Evolutionary conservation across 2,113 vertebrate genomes (phyloP), one percentile per base, ranked within the genome.

Genomic region (Parus major): DNA sequence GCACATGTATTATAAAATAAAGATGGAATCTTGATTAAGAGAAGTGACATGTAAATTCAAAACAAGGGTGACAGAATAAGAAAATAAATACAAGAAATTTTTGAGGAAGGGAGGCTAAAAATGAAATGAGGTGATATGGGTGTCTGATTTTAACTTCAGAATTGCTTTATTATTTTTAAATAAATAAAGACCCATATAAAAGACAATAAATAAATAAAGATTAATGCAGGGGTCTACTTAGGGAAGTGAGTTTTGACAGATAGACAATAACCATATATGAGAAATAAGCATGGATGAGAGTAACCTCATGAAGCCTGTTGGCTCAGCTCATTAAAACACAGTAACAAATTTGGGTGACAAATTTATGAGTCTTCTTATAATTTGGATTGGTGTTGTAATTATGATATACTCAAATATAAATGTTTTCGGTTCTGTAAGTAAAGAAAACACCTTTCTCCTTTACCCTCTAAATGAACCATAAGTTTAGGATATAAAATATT

Each of bases 161-260:
- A 73, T 65, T 90, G 25, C 9, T 82, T 76, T 80, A 69, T 73
- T 7, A 22, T n/a, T 12, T 91, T 88, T 36, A 90, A 82, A 59
- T 80, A 92, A 95, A 89, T 65, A 84, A 12, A 83, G 29, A 60
- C 13, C 41, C 10, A 3, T 33, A 36, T 82, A 86, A 82, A 92
- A 83, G 22, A 69, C 63, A 66, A 86, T 66, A 57, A 82, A 88
- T 64, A 89, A 89, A 92, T 79, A 77, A 69, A 69, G n/a, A 49
- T 23, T 72, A 39, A 66, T 79, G 25, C 59, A 95, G 59, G 8
- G 69, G 17, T 77, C 84, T 80, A 47, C 57, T 73, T 57, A 80
- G 8, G 47, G 49, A 95, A 91, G 33, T n/a, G 63, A 82, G 9
- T 52, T 95, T 91, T 95, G 79, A 90, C 70, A 95, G 52, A 66